Conservation (phyloP, 2,888 invertebrate species). For the Scaptomyza caliginosa region DNA sequence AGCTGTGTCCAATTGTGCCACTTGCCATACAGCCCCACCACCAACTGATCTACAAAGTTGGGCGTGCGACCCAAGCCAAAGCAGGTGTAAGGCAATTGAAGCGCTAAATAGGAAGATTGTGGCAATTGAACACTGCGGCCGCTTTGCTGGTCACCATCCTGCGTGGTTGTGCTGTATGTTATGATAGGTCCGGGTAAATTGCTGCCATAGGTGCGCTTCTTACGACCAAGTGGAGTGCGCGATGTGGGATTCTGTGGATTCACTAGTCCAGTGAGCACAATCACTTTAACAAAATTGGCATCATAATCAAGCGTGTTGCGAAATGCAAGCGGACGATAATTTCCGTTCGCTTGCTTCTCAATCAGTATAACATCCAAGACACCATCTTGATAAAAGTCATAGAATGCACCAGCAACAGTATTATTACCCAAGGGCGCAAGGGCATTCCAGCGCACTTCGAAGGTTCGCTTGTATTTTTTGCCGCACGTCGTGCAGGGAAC, state of each 20-base stretch:
- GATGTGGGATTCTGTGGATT: constrained; percentile 89
- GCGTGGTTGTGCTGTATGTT: constrained; percentile 93
- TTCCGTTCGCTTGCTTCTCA: constrained; percentile 85
- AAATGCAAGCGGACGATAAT: constrained; percentile 90
- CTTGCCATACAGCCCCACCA: constrained; percentile 90
- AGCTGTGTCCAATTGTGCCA: constrained; percentile 93
- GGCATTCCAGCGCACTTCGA: constrained; percentile 90
- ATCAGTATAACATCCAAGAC: constrained; percentile 95
- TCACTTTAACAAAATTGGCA: constrained; percentile 97
- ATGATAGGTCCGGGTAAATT: constrained; percentile 96
- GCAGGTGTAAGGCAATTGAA: constrained; percentile 97
- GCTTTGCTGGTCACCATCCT: constrained; percentile 91
- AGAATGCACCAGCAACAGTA: constrained; percentile 94
- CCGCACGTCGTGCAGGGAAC: constrained; percentile 89
- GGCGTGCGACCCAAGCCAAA: constrained; percentile 99
- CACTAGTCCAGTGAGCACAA: constrained; percentile 93
- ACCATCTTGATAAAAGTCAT: constrained; percentile 96
- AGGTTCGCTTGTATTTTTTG: constrained; percentile 87
- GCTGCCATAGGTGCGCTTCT: constrained; percentile 92
- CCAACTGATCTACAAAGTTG: constrained; percentile 96
- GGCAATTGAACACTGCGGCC: constrained; percentile 94
- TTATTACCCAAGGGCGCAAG: constrained; percentile 89
- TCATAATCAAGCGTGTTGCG: constrained; percentile 96
- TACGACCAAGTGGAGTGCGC: constrained; percentile 90
- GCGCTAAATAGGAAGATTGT: constrained; percentile 95